phyloP scores from a whole-genome alignment of 35 echinoderm and acorn worm species.

The Ophiothrix spiculata region DNA sequence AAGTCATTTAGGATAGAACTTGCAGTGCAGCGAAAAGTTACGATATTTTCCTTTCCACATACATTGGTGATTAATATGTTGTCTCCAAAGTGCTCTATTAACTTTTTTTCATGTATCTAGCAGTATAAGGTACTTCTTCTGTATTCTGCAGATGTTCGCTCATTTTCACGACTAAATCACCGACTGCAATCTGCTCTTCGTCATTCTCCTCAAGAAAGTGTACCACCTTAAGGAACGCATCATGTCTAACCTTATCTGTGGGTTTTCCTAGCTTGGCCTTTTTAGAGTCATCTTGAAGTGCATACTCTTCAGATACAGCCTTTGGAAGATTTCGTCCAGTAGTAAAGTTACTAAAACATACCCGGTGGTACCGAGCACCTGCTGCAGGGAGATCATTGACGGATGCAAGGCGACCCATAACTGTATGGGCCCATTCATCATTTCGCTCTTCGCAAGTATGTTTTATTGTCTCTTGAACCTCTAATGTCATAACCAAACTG shows the following conservation, averaged over 20 bases:
- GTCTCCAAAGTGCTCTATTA: conserved; percentile 17
- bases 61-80: conserved; percentile 40
- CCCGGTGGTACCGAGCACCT: not conserved
- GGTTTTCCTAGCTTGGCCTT: not conserved
- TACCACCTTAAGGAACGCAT: not conserved
- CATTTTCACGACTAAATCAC: conserved; percentile 50
- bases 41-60: conserved; percentile 54
- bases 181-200: conserved; percentile 61
- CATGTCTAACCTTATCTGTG: not conserved
- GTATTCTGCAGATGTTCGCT: not conserved
- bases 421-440: not conserved
- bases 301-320: not conserved
- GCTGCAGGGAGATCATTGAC: not conserved
- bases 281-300: not conserved
- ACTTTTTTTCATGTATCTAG: conserved; percentile 33
- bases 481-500: no score
- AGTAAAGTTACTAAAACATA: not conserved
- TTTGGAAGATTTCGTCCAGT: not conserved
- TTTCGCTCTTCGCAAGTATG: no score
- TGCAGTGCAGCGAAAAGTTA: conserved; percentile 37
- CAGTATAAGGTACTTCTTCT: not conserved
- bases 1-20: conserved; percentile 33
- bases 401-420: not conserved
- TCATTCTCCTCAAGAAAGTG: conserved; percentile 51
- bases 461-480: not conserved